Evolutionary conservation across 1,140 invertebrate species (phyloP), one percentile per base, ranked within the genome.

Genomic region (Euglossa dilemma): DNA sequence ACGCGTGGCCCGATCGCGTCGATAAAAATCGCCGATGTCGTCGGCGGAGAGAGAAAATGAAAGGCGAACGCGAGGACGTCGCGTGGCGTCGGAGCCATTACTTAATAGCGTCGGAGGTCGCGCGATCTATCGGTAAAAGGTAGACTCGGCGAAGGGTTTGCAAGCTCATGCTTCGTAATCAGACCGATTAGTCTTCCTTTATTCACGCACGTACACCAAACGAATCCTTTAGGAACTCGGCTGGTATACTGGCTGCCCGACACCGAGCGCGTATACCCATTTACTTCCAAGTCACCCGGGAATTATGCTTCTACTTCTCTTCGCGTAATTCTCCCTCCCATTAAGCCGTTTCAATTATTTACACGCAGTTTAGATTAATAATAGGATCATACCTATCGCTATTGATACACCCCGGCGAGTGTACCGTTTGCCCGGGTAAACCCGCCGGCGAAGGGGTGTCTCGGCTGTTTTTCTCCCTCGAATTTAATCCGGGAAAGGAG

Each of bases 301-400:
- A 85, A 91, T 92, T 89, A 88, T 80, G 89, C 84, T 82, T 87
- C 77, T 83, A 72, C 86, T 81, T 86, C 87, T 91, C 90, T 87
- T 89, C 77, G 78, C 87, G 80, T 91, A 90, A 91, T 91, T 91
- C 91, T 91, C 91, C 85, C 91, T 90, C 86, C 91, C 91, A 91
- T 92, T 91, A 92, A 92, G 90, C 90, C 89, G 69, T 85, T 80
- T 92, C 82, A 91, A 92, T 92, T 89, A 92, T 92, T 92, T 80
- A 92, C 78, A 86, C 79, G 78, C 85, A 91, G 91, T 92, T 92
- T 91, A 91, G 91, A 87, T 91, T 92, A 91, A 91, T 91, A 91
- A 92, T 91, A 91, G 87, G 91, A 89, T 87, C 78, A 87, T 87
- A 86, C 82, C 82, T 89, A 85, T 87, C 84, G 76, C 45, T 67